Conservation (phyloP, 2,113 vertebrate genomes). For the Psammodynastes pulverulentus region DNA sequence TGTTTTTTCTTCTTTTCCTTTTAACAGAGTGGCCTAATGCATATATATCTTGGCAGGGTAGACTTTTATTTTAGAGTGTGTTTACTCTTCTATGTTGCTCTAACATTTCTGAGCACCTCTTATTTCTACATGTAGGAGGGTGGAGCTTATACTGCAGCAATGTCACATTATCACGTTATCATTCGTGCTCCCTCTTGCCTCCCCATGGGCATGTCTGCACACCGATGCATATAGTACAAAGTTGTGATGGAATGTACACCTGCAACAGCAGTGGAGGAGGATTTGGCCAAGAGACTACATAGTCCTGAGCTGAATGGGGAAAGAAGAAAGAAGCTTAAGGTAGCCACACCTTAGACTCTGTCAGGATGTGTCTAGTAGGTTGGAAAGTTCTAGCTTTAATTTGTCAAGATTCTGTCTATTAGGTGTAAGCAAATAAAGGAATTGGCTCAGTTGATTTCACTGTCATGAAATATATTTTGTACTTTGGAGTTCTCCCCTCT, state of each 20-base stretch:
- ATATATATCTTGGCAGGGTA: background rate
- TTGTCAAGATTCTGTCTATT: background rate
- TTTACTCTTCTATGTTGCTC: background rate
- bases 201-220: background rate
- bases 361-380: background rate
- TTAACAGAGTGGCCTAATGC: background rate
- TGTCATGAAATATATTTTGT: background rate
- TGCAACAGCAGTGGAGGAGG: background rate
- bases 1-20: background rate
- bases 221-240: background rate
- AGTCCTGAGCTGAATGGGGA: background rate
- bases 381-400: background rate
- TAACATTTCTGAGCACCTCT: background rate
- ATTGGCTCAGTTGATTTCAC: background rate
- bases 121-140: background rate
- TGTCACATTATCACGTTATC: background rate
- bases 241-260: background rate
- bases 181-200: background rate
- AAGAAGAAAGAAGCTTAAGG: background rate
- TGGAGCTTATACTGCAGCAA: background rate
- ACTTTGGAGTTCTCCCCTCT: background rate
- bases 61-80: background rate
- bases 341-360: background rate
- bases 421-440: background rate
- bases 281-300: background rate